These are phyloP conservation scores for Cyphomyrus discorhynchus DNA, from an alignment of 2,113 vertebrate species.

Conservation along the genomic window DNA sequence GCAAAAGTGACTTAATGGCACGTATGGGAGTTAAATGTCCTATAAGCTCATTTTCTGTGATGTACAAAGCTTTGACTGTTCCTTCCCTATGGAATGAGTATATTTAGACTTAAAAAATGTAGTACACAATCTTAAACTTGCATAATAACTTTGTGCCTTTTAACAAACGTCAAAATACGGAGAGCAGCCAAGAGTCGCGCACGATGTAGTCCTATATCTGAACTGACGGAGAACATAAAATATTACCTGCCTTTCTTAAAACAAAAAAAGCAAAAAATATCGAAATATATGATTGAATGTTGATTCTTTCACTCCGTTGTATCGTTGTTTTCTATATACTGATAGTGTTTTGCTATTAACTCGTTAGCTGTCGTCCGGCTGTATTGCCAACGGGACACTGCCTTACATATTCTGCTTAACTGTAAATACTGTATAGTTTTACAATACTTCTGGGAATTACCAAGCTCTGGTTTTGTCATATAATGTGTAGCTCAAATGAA, in stretches of 20 bases:
- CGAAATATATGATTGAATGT: background rate
- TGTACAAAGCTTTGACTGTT: background rate
- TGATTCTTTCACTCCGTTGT: background rate
- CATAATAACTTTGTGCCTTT: background rate
- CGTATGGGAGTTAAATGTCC: background rate
- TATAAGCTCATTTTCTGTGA: background rate
- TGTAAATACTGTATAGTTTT: slow-evolving; percentile 30
- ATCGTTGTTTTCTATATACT: background rate
- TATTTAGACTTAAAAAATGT: background rate
- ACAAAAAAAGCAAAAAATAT: background rate
- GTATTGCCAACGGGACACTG: background rate
- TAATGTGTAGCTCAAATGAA: slow-evolving; percentile 7
- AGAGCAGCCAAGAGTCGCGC: background rate
- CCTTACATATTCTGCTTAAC: slow-evolving; percentile 11
- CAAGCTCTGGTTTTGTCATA: background rate
- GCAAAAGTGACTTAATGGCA: background rate
- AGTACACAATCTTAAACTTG: background rate
- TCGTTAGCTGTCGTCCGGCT: background rate
- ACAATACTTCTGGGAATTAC: background rate
- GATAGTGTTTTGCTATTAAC: slow-evolving; percentile 4
- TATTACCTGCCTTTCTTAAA: background rate
- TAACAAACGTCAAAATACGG: background rate
- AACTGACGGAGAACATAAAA: background rate
- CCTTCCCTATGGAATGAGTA: background rate
- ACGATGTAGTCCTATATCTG: background rate